A percentile compares a stretch with the other conserved stretches of the same genome.
Evolutionary conservation across 2,888 invertebrate species (phyloP).

Genomic region (Clusia tigrina): DNA sequence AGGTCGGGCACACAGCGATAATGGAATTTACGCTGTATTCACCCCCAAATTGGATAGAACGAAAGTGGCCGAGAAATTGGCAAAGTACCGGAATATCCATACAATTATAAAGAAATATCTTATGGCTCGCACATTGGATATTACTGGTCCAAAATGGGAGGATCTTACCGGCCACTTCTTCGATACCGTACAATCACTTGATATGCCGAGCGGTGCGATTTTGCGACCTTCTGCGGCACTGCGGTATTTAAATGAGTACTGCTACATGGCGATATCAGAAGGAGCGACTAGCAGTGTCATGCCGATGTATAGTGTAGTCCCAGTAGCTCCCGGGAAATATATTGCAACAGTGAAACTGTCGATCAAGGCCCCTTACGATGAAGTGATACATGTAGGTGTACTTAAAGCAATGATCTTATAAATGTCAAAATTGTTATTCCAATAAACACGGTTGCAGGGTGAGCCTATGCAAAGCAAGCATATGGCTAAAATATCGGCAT

Average conservation of each 20-base stretch:
- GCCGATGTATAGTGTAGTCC: constrained; percentile 64
- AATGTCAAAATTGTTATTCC: no score
- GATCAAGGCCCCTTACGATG: no score
- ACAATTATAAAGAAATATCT: constrained; percentile 68
- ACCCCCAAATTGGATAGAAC: constrained; percentile 56
- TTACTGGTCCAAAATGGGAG: constrained; percentile 66
- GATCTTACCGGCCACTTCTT: constrained; percentile 69
- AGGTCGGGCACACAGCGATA: constrained; percentile 77
- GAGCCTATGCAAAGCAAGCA: constrained; percentile 67
- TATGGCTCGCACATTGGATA: constrained; percentile 67
- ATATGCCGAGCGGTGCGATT: constrained; percentile 47
- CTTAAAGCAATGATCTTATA: no score
- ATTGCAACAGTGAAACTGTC: background rate
- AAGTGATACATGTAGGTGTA: no score
- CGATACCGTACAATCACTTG: constrained; percentile 52
- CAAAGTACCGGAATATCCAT: constrained; percentile 67
- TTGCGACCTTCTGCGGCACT: constrained; percentile 47
- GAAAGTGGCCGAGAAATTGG: constrained; percentile 61
- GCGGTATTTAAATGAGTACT: constrained; percentile 79
- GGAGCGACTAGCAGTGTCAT: constrained; percentile 73
- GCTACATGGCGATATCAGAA: constrained; percentile 79
- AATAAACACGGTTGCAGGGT: no score
- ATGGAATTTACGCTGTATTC: constrained; percentile 71
- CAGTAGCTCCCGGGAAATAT: constrained; percentile 32
- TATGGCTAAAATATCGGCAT: constrained; percentile 82